These are phyloP conservation scores for Aphaenogaster ashmeadi DNA, from an alignment of 1,140 invertebrate genomes.

Conservation along the genomic window DNA sequence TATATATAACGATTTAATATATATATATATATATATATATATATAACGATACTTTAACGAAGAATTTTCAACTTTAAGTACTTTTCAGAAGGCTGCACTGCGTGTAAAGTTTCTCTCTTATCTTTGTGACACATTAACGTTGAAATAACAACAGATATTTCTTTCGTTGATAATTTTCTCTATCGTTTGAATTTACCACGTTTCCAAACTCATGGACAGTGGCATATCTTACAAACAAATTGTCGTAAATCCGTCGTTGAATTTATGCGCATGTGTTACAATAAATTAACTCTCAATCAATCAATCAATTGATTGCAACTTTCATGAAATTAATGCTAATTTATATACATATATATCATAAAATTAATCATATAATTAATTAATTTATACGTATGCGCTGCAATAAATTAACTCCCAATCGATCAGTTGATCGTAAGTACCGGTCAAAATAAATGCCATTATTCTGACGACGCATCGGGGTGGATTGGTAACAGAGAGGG, in stretches of 20 bases:
- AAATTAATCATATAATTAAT: slow-evolving; percentile 4
- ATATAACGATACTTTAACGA: slow-evolving; percentile 21
- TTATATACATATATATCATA: not conserved
- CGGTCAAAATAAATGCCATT: not conserved
- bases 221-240: slow-evolving; percentile 22
- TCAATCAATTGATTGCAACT: slow-evolving; percentile 37
- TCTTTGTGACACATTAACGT: not conserved
- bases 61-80: slow-evolving; percentile 30
- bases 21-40: slow-evolving; percentile 6
- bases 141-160: slow-evolving; percentile 24
- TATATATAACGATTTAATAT: slow-evolving; percentile 27
- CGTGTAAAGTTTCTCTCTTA: slow-evolving; percentile 13
- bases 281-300: slow-evolving; percentile 49
- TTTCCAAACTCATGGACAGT: slow-evolving; percentile 23
- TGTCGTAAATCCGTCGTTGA: not conserved
- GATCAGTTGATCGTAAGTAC: slow-evolving; percentile 17
- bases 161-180: slow-evolving; percentile 21
- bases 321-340: slow-evolving; percentile 20
- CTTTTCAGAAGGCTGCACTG: slow-evolving; percentile 11
- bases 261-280: slow-evolving; percentile 5
- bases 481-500: slow-evolving; percentile 20
- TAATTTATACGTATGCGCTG: not conserved
- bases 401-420: slow-evolving; percentile 39
- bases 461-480: not conserved
- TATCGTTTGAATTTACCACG: slow-evolving; percentile 21